A percentile compares a stretch with the other conserved stretches of the same genome.
Conservation (phyloP, 2,888 invertebrate species). For the Rotaria macrura region DNA sequence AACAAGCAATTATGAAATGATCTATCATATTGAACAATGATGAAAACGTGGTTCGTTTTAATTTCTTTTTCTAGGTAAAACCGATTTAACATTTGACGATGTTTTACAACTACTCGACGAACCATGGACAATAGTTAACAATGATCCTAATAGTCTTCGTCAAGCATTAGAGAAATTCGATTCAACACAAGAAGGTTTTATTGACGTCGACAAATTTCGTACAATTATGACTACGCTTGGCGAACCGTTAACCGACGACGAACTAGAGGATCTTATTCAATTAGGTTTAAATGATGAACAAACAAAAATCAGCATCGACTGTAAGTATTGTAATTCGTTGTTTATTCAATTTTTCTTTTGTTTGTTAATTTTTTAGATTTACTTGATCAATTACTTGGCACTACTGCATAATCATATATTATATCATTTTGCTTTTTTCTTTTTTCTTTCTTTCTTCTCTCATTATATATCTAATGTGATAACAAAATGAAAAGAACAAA, state of each 20-base stretch:
- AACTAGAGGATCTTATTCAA: not conserved
- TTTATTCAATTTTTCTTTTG: too few species aligned
- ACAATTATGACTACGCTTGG: not conserved
- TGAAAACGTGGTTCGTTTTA: too few species aligned
- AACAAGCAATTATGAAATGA: too few species aligned
- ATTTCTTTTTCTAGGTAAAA: not conserved
- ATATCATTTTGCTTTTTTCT: not conserved
- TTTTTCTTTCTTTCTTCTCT: not conserved
- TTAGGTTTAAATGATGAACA: not conserved
- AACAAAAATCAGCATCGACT: not conserved
- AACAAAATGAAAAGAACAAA: not conserved
- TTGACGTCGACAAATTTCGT: not conserved
- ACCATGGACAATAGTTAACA: not conserved
- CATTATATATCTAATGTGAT: constrained; percentile 3
- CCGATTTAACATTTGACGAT: not conserved
- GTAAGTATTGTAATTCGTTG: not conserved
- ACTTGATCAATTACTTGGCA: not conserved
- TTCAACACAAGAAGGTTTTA: not conserved
- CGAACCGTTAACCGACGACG: not conserved
- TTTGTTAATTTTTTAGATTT: not conserved
- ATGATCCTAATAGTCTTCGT: not conserved
- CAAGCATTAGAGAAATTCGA: not conserved
- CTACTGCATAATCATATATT: not conserved
- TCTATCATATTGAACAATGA: too few species aligned
- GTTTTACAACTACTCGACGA: not conserved